phyloP scores from a whole-genome alignment of 2,797 vertebrate species.

The Carcharodon carcharias region DNA sequence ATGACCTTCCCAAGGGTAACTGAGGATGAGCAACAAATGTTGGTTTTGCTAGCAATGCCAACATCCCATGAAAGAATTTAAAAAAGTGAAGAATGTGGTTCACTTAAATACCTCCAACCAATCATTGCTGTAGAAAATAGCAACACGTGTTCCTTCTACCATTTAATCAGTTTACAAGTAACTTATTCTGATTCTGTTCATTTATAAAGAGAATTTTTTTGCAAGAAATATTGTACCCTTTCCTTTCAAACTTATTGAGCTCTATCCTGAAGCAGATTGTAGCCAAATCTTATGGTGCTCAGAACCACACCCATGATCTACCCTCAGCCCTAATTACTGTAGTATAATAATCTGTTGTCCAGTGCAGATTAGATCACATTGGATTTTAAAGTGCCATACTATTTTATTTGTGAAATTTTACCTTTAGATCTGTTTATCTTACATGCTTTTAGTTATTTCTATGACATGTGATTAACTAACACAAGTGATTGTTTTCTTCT shows the following conservation, averaged over 20 bases:
- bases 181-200: not conserved
- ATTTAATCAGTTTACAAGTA: not conserved
- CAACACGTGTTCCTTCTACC: not conserved
- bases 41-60: not conserved
- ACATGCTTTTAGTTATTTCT: conserved; percentile 13
- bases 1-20: not conserved
- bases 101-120: not conserved
- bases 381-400: not conserved
- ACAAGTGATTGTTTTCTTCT: conserved; percentile 12
- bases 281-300: not conserved
- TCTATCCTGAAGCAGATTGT: not conserved
- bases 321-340: not conserved
- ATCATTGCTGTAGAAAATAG: not conserved
- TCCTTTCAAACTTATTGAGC: not conserved
- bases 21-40: not conserved
- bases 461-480: conserved; percentile 6
- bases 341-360: not conserved
- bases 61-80: not conserved
- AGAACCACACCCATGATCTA: not conserved
- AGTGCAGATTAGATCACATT: not conserved
- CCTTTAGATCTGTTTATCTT: conserved; percentile 1
- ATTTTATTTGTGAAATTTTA: not conserved
- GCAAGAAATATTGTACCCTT: not conserved
- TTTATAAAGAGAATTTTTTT: not conserved
- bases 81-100: not conserved